Conservation (phyloP, 2,888 invertebrate genomes). For the Diaphora mendica region DNA sequence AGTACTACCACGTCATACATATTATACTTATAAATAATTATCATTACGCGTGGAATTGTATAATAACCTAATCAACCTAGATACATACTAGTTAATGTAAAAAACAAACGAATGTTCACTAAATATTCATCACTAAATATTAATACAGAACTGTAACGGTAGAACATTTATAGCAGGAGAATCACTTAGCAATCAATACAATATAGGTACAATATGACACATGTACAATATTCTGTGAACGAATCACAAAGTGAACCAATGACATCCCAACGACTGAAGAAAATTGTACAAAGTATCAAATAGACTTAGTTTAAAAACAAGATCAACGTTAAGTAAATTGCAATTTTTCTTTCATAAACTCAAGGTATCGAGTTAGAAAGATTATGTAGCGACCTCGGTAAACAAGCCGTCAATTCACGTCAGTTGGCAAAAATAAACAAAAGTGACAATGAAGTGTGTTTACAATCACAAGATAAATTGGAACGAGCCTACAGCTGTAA, state of each 20-base stretch:
- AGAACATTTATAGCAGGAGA: background rate
- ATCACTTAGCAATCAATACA: background rate
- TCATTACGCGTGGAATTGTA: no score
- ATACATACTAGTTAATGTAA: no score
- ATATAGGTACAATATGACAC: no score
- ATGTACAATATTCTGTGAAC: background rate
- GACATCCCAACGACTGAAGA: background rate
- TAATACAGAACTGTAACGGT: background rate
- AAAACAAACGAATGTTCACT: no score
- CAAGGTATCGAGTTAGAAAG: slow-evolving; percentile 26
- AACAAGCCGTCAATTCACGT: slow-evolving; percentile 27
- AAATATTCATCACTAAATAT: no score
- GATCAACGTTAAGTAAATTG: background rate
- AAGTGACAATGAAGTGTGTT: slow-evolving; percentile 17
- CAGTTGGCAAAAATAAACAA: slow-evolving; percentile 34
- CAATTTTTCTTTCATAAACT: slow-evolving; percentile 18
- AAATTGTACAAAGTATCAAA: background rate
- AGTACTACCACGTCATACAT: no score
- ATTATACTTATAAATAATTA: no score
- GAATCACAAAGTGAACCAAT: background rate
- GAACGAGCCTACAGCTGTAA: slow-evolving; percentile 2
- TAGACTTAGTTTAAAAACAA: background rate
- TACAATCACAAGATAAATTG: slow-evolving; percentile 29
- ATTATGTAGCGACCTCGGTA: slow-evolving; percentile 11
- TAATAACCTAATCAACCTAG: no score